Evolutionary conservation across 2,797 vertebrate species (phyloP).

Genomic region (Pempheris klunzingeri): DNA sequence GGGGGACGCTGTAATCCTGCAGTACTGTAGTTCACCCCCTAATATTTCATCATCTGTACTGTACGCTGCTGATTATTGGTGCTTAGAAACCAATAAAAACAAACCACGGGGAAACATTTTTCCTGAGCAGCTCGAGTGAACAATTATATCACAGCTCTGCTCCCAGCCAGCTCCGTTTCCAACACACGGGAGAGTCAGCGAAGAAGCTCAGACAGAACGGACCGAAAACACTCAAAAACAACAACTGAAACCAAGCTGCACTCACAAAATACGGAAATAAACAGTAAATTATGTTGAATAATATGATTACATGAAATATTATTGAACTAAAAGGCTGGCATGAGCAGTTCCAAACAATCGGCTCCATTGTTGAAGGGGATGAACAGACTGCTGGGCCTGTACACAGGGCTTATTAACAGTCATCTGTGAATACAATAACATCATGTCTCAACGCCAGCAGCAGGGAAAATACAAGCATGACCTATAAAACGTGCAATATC

Average conservation of each 20-base stretch:
- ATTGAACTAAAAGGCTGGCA: not conserved
- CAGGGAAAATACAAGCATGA: not conserved
- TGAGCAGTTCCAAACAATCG: not conserved
- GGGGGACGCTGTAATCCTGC: not conserved
- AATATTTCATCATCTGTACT: not conserved
- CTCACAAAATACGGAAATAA: not conserved
- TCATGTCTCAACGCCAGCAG: not conserved
- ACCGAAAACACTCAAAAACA: not conserved
- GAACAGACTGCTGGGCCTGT: not conserved
- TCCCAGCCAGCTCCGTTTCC: not conserved
- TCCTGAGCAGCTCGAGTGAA: not conserved
- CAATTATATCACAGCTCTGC: not conserved
- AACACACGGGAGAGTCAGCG: not conserved
- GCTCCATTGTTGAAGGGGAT: not conserved
- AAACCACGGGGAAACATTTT: not conserved
- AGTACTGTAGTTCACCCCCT: not conserved
- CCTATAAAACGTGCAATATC: no score
- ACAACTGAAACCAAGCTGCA: not conserved
- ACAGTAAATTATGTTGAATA: not conserved
- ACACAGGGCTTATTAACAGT: not conserved
- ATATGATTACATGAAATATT: not conserved
- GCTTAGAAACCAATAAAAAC: constrained; percentile 5
- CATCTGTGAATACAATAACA: not conserved
- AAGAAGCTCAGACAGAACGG: not conserved
- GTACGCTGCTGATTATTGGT: not conserved